Evolutionary conservation across 1,140 invertebrate genomes (phyloP), one percentile per base, ranked within the genome.

Genomic region (Hormaphis cornu): DNA sequence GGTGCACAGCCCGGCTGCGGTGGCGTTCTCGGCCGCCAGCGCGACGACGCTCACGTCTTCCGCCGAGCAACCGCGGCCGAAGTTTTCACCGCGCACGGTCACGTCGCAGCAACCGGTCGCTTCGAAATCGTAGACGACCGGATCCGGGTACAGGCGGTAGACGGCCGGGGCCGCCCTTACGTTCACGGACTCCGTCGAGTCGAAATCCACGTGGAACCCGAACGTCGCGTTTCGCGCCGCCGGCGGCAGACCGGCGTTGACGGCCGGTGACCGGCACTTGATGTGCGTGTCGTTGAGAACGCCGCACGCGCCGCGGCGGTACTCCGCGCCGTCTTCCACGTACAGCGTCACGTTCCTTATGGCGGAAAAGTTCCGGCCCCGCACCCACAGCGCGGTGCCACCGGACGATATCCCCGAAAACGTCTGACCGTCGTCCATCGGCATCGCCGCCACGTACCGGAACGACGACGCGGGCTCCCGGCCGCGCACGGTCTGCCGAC

Each of bases 401-500:
- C 40, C 40, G 8, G 40, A 42, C 12, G 10, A n/a, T n/a, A 42
- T n/a, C 1, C 40, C 40, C 14, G 5, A 1, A n/a, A 42, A 42
- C 40, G 40, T 42, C 16, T 42, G 40, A n/a, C 10, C 10, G 1
- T 97, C 91, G 78, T 94, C 96, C 26, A 97, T 80, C 90, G 82
- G 0, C 95, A 93, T 75, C 91, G 92, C 69, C 90, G 88, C 95
- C 94, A 97, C 0, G 94, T 94, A 79, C 93, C 94, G 76, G 96
- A 37, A 37, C 10, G n/a, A n/a, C n/a, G n/a, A n/a, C n/a, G n/a
- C 35, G 5, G 10, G 4, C n/a, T n/a, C n/a, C n/a, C n/a, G 10
- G 14, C 35, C 10, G 35, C 14, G 2, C 35, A 2, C 14, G 35
- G 14, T 37, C 5, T 37, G 4, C 35, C 10, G 35, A 37, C 35